Percentiles rank a stretch among this genome's conserved stretches.
Evolutionary conservation across 2,113 vertebrate species (phyloP).

Genomic region (Boleophthalmus pectinirostris): DNA sequence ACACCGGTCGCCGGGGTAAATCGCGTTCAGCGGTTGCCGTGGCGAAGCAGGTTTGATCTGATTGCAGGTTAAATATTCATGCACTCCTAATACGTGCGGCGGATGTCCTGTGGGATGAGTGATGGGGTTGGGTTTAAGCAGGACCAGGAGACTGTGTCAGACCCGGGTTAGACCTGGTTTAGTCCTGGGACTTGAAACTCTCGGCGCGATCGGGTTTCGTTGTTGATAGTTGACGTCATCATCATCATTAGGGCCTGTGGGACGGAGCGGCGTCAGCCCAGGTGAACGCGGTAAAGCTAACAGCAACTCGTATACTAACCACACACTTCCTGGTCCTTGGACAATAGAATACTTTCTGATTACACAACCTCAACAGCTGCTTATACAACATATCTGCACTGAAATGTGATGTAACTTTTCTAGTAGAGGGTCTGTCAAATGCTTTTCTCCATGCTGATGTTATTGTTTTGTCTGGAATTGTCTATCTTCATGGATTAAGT

Average conservation of each 20-base stretch:
- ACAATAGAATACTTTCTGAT: no score
- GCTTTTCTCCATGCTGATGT: no score
- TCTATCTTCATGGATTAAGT: no score
- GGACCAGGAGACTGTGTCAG: background rate
- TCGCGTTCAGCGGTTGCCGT: background rate
- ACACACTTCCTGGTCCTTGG: no score
- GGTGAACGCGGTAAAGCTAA: background rate
- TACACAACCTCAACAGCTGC: no score
- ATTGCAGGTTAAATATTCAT: slow-evolving; percentile 57
- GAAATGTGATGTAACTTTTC: no score
- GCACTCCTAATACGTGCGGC: slow-evolving; percentile 28
- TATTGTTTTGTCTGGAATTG: no score
- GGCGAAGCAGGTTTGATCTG: slow-evolving; percentile 32
- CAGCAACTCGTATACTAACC: no score
- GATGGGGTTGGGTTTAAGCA: slow-evolving; percentile 36
- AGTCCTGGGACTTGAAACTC: background rate
- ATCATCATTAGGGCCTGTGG: slow-evolving; percentile 16
- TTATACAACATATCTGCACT: no score
- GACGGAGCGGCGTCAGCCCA: background rate
- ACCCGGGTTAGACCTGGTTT: background rate
- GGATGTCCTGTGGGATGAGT: slow-evolving; percentile 30
- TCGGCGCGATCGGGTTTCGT: background rate
- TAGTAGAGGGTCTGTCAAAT: no score
- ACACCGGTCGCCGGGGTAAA: background rate
- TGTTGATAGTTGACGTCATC: background rate